A percentile compares a stretch with the other conserved stretches of the same genome.
These are phyloP conservation scores for Eufriesea mexicana DNA, from an alignment of 1,140 invertebrate genomes.

Conservation along the genomic window DNA sequence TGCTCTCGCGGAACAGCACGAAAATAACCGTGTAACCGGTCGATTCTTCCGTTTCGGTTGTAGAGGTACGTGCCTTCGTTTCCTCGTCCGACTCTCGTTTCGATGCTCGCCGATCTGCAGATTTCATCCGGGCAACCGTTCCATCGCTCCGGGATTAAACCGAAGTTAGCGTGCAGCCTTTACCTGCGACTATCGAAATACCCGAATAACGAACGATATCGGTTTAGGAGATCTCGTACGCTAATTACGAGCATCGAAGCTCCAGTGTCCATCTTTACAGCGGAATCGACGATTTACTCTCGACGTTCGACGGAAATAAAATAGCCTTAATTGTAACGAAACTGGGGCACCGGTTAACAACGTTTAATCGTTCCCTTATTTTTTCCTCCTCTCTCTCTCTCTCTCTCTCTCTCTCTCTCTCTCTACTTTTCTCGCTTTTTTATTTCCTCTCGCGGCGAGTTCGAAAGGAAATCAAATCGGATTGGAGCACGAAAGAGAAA, in stretches of 20 bases:
- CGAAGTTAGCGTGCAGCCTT: too few species aligned
- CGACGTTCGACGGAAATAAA: neutral
- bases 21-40: constrained; percentile 17
- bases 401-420: too few species aligned
- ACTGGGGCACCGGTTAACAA: too few species aligned
- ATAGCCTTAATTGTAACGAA: too few species aligned
- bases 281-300: neutral
- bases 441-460: neutral
- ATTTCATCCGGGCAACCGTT: neutral
- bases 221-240: neutral
- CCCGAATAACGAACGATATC: too few species aligned
- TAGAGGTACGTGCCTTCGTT: neutral
- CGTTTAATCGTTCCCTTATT: neutral
- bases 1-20: neutral
- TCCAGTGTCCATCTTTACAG: neutral
- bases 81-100: neutral
- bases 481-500: neutral
- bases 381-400: too few species aligned
- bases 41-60: constrained; percentile 11
- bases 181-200: too few species aligned
- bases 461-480: neutral
- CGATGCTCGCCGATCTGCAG: neutral
- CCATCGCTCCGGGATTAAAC: neutral
- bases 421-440: too few species aligned
- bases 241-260: neutral